A percentile compares a stretch with the other conserved stretches of the same genome.
phyloP scores from a whole-genome alignment of 2,113 vertebrate species.

The Boleophthalmus pectinirostris region DNA sequence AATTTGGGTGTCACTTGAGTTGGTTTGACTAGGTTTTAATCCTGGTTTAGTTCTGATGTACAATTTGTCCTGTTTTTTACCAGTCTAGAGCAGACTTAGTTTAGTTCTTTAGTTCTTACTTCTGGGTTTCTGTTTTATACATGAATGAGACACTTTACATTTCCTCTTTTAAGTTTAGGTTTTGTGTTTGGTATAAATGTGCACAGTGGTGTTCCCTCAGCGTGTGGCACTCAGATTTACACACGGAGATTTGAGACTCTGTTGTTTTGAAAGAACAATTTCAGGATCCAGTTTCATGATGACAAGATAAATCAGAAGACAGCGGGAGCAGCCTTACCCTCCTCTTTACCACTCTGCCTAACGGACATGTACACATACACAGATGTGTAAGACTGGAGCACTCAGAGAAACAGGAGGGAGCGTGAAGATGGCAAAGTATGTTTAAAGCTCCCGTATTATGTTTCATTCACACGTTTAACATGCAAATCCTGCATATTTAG shows the following conservation, averaged over 20 bases:
- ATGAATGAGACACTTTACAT: too few relatives aligned
- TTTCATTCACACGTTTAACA: too few relatives aligned
- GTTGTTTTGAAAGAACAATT: slow-evolving; percentile 25
- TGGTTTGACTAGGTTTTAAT: too few relatives aligned
- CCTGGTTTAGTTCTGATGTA: too few relatives aligned
- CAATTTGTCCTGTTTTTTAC: too few relatives aligned
- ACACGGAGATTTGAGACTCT: slow-evolving; percentile 19
- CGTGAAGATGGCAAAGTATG: slow-evolving; percentile 21
- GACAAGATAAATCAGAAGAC: slow-evolving; percentile 34
- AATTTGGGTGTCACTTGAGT: too few relatives aligned
- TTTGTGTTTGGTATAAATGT: slow-evolving; percentile 12
- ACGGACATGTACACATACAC: slow-evolving; percentile 35
- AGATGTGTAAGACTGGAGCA: slow-evolving; percentile 18
- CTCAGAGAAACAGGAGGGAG: slow-evolving; percentile 29
- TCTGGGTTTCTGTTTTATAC: too few relatives aligned
- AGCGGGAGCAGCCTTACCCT: slow-evolving; percentile 17
- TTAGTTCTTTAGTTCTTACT: too few relatives aligned
- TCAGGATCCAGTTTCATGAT: slow-evolving; percentile 31
- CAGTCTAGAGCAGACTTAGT: too few relatives aligned
- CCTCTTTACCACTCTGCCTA: slow-evolving; percentile 10
- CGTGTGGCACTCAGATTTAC: slow-evolving; percentile 31
- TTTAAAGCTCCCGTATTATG: background rate
- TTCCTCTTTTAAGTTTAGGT: too few relatives aligned
- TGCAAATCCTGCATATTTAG: too few relatives aligned
- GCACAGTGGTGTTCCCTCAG: background rate